Evolutionary conservation across 2,888 invertebrate species (phyloP).

Genomic region (Tetranychus piercei): DNA sequence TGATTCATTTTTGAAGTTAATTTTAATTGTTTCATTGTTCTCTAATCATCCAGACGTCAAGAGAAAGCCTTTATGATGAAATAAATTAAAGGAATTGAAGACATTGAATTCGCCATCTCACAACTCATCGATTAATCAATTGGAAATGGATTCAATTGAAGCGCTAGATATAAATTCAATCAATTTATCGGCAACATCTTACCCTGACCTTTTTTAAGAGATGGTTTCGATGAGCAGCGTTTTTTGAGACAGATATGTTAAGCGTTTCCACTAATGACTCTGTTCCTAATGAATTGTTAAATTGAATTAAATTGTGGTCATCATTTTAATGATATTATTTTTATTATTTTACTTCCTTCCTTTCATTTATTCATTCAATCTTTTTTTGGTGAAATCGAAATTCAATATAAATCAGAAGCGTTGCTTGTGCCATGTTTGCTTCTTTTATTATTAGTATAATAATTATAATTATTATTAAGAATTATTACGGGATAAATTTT

Average conservation of each 20-base stretch:
- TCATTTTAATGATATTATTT: too few relatives aligned
- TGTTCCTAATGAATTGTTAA: neutral
- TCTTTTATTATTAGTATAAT: neutral
- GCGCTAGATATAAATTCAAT: neutral
- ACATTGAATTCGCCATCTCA: neutral
- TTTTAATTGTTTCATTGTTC: neutral
- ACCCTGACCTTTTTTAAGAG: constrained; percentile 9
- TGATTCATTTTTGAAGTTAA: neutral
- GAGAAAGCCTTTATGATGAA: neutral
- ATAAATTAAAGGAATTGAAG: neutral
- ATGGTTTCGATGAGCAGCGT: constrained; percentile 9
- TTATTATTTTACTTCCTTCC: too few relatives aligned
- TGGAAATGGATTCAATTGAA: neutral
- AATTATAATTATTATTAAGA: neutral
- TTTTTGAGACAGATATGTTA: constrained; percentile 8
- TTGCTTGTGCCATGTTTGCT: neutral
- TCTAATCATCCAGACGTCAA: neutral
- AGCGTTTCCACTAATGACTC: neutral
- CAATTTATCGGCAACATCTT: constrained; percentile 11
- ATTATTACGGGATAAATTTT: neutral
- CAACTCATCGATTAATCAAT: neutral
- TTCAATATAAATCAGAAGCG: too few relatives aligned
- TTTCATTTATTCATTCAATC: too few relatives aligned
- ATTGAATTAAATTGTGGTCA: too few relatives aligned
- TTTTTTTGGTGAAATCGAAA: too few relatives aligned